Base-by-base conservation (phyloP, 2,888 invertebrate species). In the Nemotelus nigrinus region DNA sequence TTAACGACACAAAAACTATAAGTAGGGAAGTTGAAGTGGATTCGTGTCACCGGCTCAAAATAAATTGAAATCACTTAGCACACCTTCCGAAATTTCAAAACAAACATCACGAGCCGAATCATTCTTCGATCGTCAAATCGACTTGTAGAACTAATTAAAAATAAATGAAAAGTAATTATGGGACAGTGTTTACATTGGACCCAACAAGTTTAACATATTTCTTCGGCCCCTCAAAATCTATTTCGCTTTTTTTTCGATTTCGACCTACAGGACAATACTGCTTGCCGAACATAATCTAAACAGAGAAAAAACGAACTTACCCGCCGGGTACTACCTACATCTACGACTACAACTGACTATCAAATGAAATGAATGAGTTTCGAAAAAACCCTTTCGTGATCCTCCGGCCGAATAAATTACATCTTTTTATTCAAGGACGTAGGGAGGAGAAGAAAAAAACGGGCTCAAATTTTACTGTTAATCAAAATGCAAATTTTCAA, bases 111-210 rank as follows among this genome's bases (percentile, higher is more conserved):
- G 25, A 25, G 25, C 25, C 25, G 25, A 25, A 25, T 25, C 25
- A 25, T 25, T 25, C 25, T 25, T 25, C 25, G 25, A 25, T 25
- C 25, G 25, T 25, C 10, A 25, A 74, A 74, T 63, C 41, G 63
- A 74, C 74, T 74, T 74, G 48, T 48, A 74, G 63, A 74, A 74
- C 74, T 74, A 74, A 74, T 74, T 74, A 74, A 74, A 74, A 74
- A 74, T 63, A 74, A 63, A 74, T 74, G 74, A 74, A 74, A 74
- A 74, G 74, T 63, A 74, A 74, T 74, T 60, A 74, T 63, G 41
- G 55, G 63, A 60, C 74, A 48, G n/a, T 63, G 74, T 74, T 74
- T 74, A 74, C 70, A 67, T 48, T 48, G 67, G 50, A 57, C 58
- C 71, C 25, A 44, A 10, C 58, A 45, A 72, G n/a, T 48, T 48